A percentile compares a stretch with the other conserved stretches of the same genome.
These are phyloP conservation scores for Dendrophyllia cribrosa DNA, from an alignment of 64 coral and sea anemone species.

Conservation along the genomic window DNA sequence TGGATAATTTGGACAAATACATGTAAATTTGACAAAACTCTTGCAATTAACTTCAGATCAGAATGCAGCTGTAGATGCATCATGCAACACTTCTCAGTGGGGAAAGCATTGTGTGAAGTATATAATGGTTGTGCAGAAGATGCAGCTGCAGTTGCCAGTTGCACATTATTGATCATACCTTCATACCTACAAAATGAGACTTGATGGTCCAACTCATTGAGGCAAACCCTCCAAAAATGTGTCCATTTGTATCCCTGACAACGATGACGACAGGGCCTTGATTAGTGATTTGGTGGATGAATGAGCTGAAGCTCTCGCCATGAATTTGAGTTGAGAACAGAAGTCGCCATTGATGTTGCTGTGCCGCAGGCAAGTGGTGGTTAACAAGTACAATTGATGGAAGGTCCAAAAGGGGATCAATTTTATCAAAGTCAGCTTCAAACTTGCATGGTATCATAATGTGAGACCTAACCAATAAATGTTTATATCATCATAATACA, in stretches of 20 bases:
- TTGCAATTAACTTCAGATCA: too few species aligned
- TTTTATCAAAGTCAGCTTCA: conserved; percentile 72
- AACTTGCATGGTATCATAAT: conserved; percentile 95
- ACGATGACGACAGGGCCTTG: conserved; percentile 82
- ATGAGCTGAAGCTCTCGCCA: conserved; percentile 94
- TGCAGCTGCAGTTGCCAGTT: neutral
- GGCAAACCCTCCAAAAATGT: conserved; percentile 95
- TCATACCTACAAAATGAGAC: conserved; percentile 91
- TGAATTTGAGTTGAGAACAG: conserved; percentile 88
- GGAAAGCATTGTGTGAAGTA: too few species aligned
- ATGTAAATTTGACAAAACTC: too few species aligned
- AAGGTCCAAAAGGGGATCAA: conserved; percentile 74
- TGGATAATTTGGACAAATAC: too few species aligned
- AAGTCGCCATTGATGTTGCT: conserved; percentile 84
- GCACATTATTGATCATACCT: neutral
- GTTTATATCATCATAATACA: too few species aligned
- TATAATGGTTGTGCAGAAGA: too few species aligned
- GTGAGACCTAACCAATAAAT: conserved; percentile 63
- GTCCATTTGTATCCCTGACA: conserved; percentile 68
- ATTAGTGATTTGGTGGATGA: conserved; percentile 85
- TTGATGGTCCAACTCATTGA: conserved; percentile 90
- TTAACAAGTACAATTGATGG: conserved; percentile 82
- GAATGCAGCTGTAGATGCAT: too few species aligned
- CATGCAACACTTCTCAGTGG: too few species aligned
- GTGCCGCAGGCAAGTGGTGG: conserved; percentile 63